Percentiles rank a stretch among this genome's conserved stretches.
Conservation (phyloP, 2,113 vertebrate genomes). For the Scatophagus argus region DNA sequence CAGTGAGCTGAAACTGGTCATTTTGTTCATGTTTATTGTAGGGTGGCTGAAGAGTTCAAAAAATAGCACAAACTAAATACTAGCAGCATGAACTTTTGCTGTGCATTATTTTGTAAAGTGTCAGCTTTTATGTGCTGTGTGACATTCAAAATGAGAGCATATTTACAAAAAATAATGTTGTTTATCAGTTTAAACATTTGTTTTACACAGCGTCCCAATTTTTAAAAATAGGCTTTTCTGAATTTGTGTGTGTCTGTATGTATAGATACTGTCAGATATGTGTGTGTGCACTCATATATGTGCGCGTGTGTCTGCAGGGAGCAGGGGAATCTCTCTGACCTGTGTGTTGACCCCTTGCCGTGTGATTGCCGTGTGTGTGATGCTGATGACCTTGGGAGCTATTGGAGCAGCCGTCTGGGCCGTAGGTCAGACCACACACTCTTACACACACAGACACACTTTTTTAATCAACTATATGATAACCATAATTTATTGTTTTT, state of each 20-base stretch:
- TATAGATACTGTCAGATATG: background rate
- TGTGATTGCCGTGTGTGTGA: constrained; percentile 73
- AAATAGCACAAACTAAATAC: constrained; percentile 1
- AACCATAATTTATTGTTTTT: background rate
- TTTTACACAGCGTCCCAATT: no score
- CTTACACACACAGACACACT: background rate
- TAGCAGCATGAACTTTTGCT: background rate
- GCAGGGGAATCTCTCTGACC: constrained; percentile 78
- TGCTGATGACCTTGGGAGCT: constrained; percentile 80
- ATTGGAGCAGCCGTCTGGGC: constrained; percentile 84
- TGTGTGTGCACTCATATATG: background rate
- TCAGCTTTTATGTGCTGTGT: background rate
- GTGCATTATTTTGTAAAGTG: background rate
- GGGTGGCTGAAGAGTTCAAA: background rate
- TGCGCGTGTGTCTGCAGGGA: constrained; percentile 70
- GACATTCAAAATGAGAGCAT: no score
- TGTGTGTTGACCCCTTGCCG: constrained; percentile 82
- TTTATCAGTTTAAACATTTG: no score
- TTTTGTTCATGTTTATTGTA: constrained; percentile 35
- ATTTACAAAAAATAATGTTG: no score
- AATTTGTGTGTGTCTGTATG: background rate
- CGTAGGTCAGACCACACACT: constrained; percentile 79
- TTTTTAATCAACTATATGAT: background rate
- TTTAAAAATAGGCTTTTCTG: no score
- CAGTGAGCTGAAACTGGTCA: constrained; percentile 1